A percentile compares a stretch with the other conserved stretches of the same genome.
These are phyloP conservation scores for Pachliopta kotzebuea DNA, from an alignment of 2,888 invertebrate genomes.

Conservation along the genomic window DNA sequence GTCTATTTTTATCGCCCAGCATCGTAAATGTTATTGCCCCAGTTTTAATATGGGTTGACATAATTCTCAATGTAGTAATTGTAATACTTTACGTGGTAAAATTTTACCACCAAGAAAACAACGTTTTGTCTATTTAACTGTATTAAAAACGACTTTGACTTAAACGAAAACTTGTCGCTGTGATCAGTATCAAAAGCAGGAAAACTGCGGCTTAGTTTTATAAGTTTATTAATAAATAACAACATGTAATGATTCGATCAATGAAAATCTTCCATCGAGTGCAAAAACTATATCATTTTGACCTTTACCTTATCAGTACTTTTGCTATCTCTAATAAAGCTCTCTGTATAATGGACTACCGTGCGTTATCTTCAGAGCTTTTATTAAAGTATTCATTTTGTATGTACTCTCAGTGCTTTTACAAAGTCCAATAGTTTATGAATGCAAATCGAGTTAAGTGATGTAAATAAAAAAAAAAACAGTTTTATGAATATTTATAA, in stretches of 20 bases:
- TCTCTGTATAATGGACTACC: slow-evolving; percentile 73
- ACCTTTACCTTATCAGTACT: slow-evolving; percentile 33
- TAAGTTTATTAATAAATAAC: slow-evolving; percentile 2
- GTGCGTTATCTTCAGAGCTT: slow-evolving; percentile 54
- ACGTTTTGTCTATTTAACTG: too few relatives aligned
- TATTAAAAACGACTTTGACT: neutral
- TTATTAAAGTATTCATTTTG: slow-evolving; percentile 33
- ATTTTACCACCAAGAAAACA: too few relatives aligned
- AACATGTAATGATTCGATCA: slow-evolving; percentile 5
- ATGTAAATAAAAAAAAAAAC: neutral
- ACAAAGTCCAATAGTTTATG: neutral
- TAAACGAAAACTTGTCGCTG: neutral
- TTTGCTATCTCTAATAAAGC: slow-evolving; percentile 57
- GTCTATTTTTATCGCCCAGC: too few relatives aligned
- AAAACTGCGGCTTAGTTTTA: neutral
- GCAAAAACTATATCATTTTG: slow-evolving; percentile 11
- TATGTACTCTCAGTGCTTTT: slow-evolving; percentile 15
- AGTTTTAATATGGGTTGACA: too few relatives aligned
- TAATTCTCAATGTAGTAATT: too few relatives aligned
- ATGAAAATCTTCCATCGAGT: slow-evolving; percentile 8
- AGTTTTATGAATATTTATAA: neutral
- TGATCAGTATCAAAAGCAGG: neutral
- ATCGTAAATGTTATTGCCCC: too few relatives aligned
- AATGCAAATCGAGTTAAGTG: neutral
- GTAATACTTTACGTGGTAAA: too few relatives aligned